These are phyloP conservation scores for Solenopsis fugax DNA, from an alignment of 1,140 invertebrate species.

Conservation along the genomic window DNA sequence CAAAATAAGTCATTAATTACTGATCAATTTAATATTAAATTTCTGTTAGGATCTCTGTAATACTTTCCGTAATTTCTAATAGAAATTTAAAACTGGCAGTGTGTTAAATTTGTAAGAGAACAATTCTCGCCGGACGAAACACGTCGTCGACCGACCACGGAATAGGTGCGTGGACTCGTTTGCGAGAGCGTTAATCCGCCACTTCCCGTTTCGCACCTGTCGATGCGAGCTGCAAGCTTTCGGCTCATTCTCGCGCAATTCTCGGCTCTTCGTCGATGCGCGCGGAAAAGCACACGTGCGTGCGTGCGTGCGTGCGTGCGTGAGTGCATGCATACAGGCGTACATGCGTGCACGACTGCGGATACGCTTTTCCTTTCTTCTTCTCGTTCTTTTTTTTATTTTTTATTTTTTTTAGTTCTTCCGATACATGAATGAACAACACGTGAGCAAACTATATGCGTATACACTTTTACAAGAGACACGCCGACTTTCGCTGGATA, in stretches of 20 bases:
- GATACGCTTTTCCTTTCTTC: constrained; percentile 26
- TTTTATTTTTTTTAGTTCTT: constrained; percentile 2
- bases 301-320: background rate
- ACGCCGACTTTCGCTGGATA: constrained; percentile 33
- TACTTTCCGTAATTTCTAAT: too few species aligned
- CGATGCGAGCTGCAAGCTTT: constrained; percentile 12
- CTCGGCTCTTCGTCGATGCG: background rate
- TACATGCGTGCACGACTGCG: background rate
- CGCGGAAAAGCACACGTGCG: constrained; percentile 24
- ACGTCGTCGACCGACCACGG: background rate
- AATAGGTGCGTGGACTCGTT: background rate
- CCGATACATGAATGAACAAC: constrained; percentile 17
- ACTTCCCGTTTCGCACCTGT: constrained; percentile 25
- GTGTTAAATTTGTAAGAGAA: background rate
- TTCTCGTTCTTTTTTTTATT: background rate
- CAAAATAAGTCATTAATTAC: too few species aligned
- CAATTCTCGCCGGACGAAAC: background rate
- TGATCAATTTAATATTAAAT: too few species aligned
- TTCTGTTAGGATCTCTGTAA: too few species aligned
- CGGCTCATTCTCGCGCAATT: background rate
- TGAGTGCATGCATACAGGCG: background rate
- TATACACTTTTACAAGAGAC: constrained; percentile 31
- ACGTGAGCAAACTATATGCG: constrained; percentile 16
- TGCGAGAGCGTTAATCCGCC: constrained; percentile 1
- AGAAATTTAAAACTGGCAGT: too few species aligned